A percentile compares a stretch with the other conserved stretches of the same genome.
Evolutionary conservation across 30 jellyfish, hydroid and myxozoan genomes (phyloP).

Genomic region (Hydra vulgaris): DNA sequence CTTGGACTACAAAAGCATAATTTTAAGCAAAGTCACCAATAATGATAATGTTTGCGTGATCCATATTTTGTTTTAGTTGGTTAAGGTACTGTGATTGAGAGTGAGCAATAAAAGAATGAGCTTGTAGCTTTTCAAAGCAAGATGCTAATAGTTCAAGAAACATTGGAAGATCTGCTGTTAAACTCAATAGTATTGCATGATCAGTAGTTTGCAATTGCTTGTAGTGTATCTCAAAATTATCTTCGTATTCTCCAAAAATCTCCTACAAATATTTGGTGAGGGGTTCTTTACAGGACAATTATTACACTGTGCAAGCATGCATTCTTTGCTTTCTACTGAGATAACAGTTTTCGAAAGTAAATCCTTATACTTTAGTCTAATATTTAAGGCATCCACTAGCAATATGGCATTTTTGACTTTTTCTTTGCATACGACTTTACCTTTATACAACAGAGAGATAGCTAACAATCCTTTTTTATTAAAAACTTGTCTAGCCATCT

Average conservation of each 20-base stretch:
- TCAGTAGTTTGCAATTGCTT: constrained; percentile 23
- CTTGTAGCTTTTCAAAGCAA: too few relatives aligned
- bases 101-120: too few relatives aligned
- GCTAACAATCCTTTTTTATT: constrained; percentile 3
- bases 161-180: too few relatives aligned
- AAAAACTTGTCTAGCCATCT: background rate
- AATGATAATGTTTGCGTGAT: too few relatives aligned
- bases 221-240: constrained; percentile 4
- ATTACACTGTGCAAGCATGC: constrained; percentile 42
- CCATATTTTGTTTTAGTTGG: too few relatives aligned
- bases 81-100: too few relatives aligned
- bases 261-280: background rate
- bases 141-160: too few relatives aligned
- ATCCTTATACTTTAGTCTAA: constrained; percentile 12
- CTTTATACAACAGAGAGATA: constrained; percentile 2
- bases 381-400: constrained; percentile 20
- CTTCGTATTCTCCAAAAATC: background rate
- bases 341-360: constrained; percentile 19
- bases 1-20: too few relatives aligned
- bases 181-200: background rate
- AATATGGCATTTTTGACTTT: constrained; percentile 27
- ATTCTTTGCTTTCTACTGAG: constrained; percentile 27
- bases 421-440: background rate
- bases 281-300: constrained; percentile 26
- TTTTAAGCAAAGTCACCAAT: too few relatives aligned